Evolutionary conservation across 2,113 vertebrate species (phyloP), one percentile per base, ranked within the genome.

Genomic region (Ameiurus melas): DNA sequence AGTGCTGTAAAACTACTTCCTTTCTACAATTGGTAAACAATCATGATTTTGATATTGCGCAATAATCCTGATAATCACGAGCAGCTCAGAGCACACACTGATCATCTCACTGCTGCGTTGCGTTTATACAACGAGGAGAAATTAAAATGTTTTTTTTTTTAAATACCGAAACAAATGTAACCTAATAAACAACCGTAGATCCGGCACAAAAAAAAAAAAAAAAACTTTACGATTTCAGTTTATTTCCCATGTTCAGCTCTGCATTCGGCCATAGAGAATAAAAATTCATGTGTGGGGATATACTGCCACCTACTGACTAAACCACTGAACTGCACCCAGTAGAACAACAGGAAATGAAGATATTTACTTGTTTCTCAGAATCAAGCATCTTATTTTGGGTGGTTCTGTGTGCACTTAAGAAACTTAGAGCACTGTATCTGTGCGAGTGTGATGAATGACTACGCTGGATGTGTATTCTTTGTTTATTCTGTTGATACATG

Each of bases 301-400:
- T 90, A 95, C 86, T 94, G 94, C 94, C 95, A 94, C 95, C 95
- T 90, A 94, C 20, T 95, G 95, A 93, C 71, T 1, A 70, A 60
- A 73, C 0, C 1, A 0, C 9, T 89, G 92, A 92, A 95, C 90
- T 94, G 85, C 92, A 85, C 0, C 5, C 16, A 62, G 30, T 53
- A 16, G 7, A 77, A 53, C n/a, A 39, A 30, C 19, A 60, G 19
- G 58, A 87, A 81, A 77, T 7, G 19, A 58, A 64, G 60, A 12
- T 60, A 22, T 82, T 43, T 14, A 81, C n/a, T 7, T 62, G 33
- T 83, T 62, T 17, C 43, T 55, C 27, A 30, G 51, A 80, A 51
- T 51, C 12, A 14, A 80, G 14, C 51, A 57, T 30, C 47, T 19
- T 80, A 4, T 80, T 20, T 10, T 1, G 27, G 9, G 14, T 80